These are phyloP conservation scores for Lysandra coridon DNA, from an alignment of 2,888 invertebrate genomes.

Conservation along the genomic window DNA sequence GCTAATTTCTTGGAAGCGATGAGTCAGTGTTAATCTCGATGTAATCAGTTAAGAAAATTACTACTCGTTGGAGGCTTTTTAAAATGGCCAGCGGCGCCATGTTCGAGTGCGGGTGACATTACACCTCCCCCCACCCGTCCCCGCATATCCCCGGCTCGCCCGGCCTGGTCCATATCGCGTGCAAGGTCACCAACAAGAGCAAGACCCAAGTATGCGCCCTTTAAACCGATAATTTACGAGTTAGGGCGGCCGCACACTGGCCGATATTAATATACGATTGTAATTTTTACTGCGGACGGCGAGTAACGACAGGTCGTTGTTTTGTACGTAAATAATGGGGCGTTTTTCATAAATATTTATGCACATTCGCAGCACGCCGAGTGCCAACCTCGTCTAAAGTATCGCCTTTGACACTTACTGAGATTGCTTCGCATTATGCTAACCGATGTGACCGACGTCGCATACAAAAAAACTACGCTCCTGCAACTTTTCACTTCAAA, in stretches of 20 bases:
- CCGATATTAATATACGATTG: constrained; percentile 43
- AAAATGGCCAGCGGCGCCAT: constrained; percentile 5
- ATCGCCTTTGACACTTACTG: background rate
- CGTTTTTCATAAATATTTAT: constrained; percentile 16
- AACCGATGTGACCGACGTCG: background rate
- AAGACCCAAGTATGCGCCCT: constrained; percentile 50
- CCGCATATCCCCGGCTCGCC: background rate
- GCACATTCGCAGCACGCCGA: constrained; percentile 2
- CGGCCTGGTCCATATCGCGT: constrained; percentile 52
- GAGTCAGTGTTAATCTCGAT: constrained; percentile 14
- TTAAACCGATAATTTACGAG: constrained; percentile 54
- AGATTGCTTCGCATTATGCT: background rate
- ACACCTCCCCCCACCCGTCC: background rate
- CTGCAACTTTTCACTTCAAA: background rate
- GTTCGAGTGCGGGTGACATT: background rate
- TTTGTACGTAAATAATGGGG: constrained; percentile 1
- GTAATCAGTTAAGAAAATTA: constrained; percentile 23
- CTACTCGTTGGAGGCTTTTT: background rate
- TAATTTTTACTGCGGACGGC: constrained; percentile 29
- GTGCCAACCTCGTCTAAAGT: background rate
- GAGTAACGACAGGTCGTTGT: constrained; percentile 16
- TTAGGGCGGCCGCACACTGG: constrained; percentile 37
- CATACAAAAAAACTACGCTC: background rate
- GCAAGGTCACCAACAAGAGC: constrained; percentile 55
- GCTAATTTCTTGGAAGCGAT: constrained; percentile 5